Conservation (phyloP, 1,140 invertebrate genomes). For the Drosophila serrata region DNA sequence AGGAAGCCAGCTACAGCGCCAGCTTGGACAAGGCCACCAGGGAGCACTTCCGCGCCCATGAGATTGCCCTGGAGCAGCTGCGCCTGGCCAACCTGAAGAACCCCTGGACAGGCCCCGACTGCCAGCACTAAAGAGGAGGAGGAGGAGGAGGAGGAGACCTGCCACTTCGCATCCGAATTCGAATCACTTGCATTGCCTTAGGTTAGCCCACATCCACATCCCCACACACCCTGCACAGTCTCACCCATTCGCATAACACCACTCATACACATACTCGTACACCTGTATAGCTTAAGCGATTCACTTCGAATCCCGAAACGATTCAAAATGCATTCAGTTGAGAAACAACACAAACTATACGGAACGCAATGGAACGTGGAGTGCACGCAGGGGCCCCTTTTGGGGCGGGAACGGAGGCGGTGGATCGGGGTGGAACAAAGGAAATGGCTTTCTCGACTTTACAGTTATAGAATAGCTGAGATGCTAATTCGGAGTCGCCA, state of each 20-base stretch:
- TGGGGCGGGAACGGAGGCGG: neutral
- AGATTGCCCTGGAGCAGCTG: conserved; percentile 76
- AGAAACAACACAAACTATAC: conserved; percentile 64
- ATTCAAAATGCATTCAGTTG: conserved; percentile 79
- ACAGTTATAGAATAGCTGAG: conserved; percentile 70
- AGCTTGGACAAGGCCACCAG: conserved; percentile 64
- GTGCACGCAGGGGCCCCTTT: neutral
- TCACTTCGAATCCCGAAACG: conserved; percentile 41
- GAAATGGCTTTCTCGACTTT: conserved; percentile 65
- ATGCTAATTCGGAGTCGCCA: conserved; percentile 66
- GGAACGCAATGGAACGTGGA: conserved; percentile 1
- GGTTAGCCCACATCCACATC: conserved; percentile 34
- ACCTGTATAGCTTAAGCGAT: conserved; percentile 70
- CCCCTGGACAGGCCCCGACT: conserved; percentile 32
- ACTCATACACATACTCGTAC: conserved; percentile 76
- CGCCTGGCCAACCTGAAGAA: conserved; percentile 74
- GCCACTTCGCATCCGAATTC: conserved; percentile 3
- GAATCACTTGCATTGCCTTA: conserved; percentile 62
- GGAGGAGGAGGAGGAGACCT: no score
- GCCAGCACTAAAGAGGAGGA: conserved; percentile 36
- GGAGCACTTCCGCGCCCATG: conserved; percentile 78
- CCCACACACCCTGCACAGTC: conserved; percentile 15
- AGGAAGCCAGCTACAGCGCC: conserved; percentile 6
- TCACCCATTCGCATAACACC: conserved; percentile 21
- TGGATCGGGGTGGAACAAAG: conserved; percentile 49